Conservation (phyloP, 53 echinoderm and acorn worm species). For the Glandiceps talaboti region DNA sequence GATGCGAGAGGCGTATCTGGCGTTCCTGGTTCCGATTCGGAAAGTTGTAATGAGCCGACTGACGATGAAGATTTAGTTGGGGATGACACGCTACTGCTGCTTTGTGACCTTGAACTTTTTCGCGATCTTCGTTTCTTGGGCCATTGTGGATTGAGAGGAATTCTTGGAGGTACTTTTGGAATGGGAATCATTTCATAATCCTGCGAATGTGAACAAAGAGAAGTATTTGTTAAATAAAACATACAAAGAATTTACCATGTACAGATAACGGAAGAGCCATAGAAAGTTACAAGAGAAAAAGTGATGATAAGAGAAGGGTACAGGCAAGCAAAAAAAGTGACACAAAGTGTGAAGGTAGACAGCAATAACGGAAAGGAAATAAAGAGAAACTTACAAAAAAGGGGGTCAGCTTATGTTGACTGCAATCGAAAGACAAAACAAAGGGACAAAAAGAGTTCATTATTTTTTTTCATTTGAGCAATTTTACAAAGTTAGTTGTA, state of each 20-base stretch:
- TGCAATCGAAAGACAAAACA: not conserved
- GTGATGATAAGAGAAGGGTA: too few relatives aligned
- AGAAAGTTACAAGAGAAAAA: too few relatives aligned
- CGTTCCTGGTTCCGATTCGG: not conserved
- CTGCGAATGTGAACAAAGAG: too few relatives aligned
- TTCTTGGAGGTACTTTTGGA: not conserved
- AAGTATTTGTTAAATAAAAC: too few relatives aligned
- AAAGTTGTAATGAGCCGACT: not conserved
- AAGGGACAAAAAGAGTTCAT: not conserved
- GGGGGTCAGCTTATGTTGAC: not conserved
- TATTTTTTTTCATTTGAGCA: too few relatives aligned
- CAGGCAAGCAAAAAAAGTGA: too few relatives aligned
- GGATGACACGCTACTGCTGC: not conserved
- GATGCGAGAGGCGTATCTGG: not conserved
- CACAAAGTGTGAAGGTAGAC: too few relatives aligned
- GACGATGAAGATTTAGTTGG: not conserved
- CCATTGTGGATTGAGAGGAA: not conserved
- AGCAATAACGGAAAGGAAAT: not conserved
- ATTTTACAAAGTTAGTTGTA: too few relatives aligned
- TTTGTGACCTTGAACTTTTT: not conserved
- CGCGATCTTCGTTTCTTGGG: not conserved
- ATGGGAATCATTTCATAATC: not conserved
- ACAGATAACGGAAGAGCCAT: too few relatives aligned
- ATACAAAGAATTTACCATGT: too few relatives aligned
- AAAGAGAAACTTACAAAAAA: not conserved